phyloP scores from a whole-genome alignment of 1,140 invertebrate genomes.

The Drosophila nigrodunni region DNA sequence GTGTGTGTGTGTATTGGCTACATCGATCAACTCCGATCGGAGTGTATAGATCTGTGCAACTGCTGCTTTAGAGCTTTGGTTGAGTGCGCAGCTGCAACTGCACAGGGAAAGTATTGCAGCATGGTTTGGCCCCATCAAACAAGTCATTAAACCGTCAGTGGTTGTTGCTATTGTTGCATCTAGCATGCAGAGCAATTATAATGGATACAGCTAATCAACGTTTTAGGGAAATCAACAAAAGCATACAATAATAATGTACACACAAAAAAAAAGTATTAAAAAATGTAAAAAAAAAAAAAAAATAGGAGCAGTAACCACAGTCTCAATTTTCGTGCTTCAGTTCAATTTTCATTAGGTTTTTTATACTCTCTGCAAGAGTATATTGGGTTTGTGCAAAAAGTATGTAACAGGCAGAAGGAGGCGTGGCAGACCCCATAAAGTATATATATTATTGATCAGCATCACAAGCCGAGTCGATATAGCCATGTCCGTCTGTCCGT shows the following conservation, averaged over 20 bases:
- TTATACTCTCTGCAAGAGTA: too few relatives aligned
- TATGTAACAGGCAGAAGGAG: too few relatives aligned
- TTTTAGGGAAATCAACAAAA: slow-evolving; percentile 77
- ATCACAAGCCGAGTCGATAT: too few relatives aligned
- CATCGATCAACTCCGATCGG: slow-evolving; percentile 21
- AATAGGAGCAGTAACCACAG: slow-evolving; percentile 60
- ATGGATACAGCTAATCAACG: slow-evolving; percentile 79
- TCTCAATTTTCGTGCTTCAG: slow-evolving; percentile 78
- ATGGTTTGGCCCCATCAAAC: slow-evolving; percentile 30
- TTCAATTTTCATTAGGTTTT: slow-evolving; percentile 62
- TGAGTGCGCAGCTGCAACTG: slow-evolving; percentile 55
- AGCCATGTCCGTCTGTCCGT: too few relatives aligned
- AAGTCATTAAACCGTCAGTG: slow-evolving; percentile 49
- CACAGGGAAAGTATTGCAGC: slow-evolving; percentile 64
- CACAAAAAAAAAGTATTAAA: slow-evolving; percentile 51
- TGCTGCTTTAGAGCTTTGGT: slow-evolving; percentile 39
- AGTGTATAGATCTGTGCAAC: neutral
- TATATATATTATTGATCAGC: too few relatives aligned
- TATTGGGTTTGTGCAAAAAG: too few relatives aligned
- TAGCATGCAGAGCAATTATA: slow-evolving; percentile 72
- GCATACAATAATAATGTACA: slow-evolving; percentile 32
- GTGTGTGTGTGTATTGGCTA: slow-evolving; percentile 5
- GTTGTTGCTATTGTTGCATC: slow-evolving; percentile 46
- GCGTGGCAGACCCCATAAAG: too few relatives aligned
- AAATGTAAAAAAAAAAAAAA: slow-evolving; percentile 39